Base-by-base conservation (phyloP, 53 echinoderm and acorn worm genomes). In the Apostichopus leukothele region DNA sequence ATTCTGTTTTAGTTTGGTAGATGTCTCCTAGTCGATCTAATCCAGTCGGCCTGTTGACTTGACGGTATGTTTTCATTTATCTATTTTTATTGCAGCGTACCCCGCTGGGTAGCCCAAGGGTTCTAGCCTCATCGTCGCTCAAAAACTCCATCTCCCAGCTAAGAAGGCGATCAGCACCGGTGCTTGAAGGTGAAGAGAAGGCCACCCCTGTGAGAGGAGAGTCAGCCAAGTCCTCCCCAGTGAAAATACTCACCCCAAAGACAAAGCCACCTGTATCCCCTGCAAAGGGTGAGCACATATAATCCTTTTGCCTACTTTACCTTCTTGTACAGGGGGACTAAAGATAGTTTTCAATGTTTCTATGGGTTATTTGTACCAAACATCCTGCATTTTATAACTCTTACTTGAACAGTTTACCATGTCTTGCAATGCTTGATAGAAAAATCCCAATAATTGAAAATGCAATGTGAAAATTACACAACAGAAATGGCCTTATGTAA, bases 141-240 rank as follows among this genome's bases (percentile, higher is more conserved):
- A 99, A 99, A 91, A 96, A 91, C 54, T 92, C 93, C 88, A 99
- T 99, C 78, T 92, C 93, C 27, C 92, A 94, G 75, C 90, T 99
- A 51, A 83, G 94, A 9, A 92, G 99, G 16, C 89, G 93, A 18
- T 99, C 99, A 60, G 96, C 96, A 27, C 96, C 99, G 16, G 96
- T 99, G 5, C 92, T 88, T 71, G 99, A 99, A 83, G 92, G 84
- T 50, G 92, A 94, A 39, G 93, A 92, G 86, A 90, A 89, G 19
- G 88, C 88, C 10, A 86, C 96, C 19, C 94, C 94, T 0, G 90
- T 87, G 57, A 54, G 88, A 12, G 23, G 13, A 71, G 68, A 67
- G 78, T 16, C 73, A 66, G 16, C 52, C 3, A 83, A 90, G 90
- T 51, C 53, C 5, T 79, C 91, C 14, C 91, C 91, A n/a, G 53